Base-by-base conservation (phyloP, 2,797 vertebrate species). In the Brachyalestes nurse region DNA sequence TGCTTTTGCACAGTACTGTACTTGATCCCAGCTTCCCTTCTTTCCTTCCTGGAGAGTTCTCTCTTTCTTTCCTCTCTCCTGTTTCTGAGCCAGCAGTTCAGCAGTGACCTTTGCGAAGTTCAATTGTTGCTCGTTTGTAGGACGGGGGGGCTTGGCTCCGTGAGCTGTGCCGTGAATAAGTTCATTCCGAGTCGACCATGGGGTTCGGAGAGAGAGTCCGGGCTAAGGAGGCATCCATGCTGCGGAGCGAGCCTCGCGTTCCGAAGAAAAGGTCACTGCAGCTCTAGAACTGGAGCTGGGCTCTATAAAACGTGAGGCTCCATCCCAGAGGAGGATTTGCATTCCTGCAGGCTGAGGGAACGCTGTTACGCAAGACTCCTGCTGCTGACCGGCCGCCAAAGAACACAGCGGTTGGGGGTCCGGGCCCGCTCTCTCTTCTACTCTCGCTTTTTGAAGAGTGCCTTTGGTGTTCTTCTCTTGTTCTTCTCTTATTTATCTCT, bases 321-420 rank as follows among this genome's bases (percentile, higher is more conserved):
- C 82, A 42, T 86, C 83, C 83, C 81, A 58, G 55, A 76, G 80
- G 80, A 82, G 75, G 80, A 79, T 84, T 84, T 79, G 79, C 85
- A 87, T 88, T 86, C 84, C 84, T 88, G 77, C 69, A 78, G 79
- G 81, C 74, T 88, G 84, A 87, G 83, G 83, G 82, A 86, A 88
- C 67, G 66, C 79, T 86, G 81, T 88, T 86, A 69, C 74, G 66
- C 81, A 82, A 85, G 71, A 66, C 72, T 40, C 40, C 75, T 42
- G 57, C 82, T 73, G 70, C 80, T 84, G 82, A 82, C 65, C 53
- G n/a, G 0, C 40, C 28, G 67, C 81, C 84, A 86, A 79, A 80
- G 55, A 78, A 82, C 77, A 82, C 78, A 78, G 51, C 72, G 60
- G 51, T 67, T 60, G 71, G 61, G 65, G 72, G 77, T 81, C 75